Evolutionary conservation across 2,888 invertebrate genomes (phyloP).

Genomic region (Euplagia quadripunctaria): DNA sequence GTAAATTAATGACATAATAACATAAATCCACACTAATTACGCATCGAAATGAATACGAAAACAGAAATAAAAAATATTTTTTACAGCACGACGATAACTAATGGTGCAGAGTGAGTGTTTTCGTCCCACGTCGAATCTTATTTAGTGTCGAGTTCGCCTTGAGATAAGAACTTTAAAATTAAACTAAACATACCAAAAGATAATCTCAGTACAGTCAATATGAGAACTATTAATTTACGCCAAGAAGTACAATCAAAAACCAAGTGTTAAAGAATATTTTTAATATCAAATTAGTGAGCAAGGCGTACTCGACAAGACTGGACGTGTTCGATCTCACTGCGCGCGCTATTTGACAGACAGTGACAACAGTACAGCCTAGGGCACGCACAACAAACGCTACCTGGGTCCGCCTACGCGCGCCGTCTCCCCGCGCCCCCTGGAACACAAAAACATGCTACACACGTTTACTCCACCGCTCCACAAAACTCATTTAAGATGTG

Average conservation of each 20-base stretch:
- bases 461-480: conserved; percentile 73
- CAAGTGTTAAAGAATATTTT: conserved; percentile 32
- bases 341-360: conserved; percentile 85
- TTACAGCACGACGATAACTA: conserved; percentile 87
- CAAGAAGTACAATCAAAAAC: conserved; percentile 15
- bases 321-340: conserved; percentile 81
- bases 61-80: conserved; percentile 80
- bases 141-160: conserved; percentile 63
- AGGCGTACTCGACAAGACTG: conserved; percentile 63
- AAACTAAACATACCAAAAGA: not conserved
- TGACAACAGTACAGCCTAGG: conserved; percentile 87
- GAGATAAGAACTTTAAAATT: conserved; percentile 8
- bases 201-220: not conserved
- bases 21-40: conserved; percentile 86
- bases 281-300: conserved; percentile 34
- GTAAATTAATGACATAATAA: conserved; percentile 80
- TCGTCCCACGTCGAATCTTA: conserved; percentile 79
- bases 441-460: conserved; percentile 87
- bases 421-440: conserved; percentile 83
- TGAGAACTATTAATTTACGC: conserved; percentile 13
- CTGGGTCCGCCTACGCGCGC: conserved; percentile 83
- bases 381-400: conserved; percentile 88
- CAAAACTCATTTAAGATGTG: conserved; percentile 38
- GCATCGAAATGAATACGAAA: conserved; percentile 84
- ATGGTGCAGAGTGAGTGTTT: conserved; percentile 82